Evolutionary conservation across 2,797 vertebrate genomes (phyloP), one percentile per base, ranked within the genome.

Genomic region (Tapera naevia): DNA sequence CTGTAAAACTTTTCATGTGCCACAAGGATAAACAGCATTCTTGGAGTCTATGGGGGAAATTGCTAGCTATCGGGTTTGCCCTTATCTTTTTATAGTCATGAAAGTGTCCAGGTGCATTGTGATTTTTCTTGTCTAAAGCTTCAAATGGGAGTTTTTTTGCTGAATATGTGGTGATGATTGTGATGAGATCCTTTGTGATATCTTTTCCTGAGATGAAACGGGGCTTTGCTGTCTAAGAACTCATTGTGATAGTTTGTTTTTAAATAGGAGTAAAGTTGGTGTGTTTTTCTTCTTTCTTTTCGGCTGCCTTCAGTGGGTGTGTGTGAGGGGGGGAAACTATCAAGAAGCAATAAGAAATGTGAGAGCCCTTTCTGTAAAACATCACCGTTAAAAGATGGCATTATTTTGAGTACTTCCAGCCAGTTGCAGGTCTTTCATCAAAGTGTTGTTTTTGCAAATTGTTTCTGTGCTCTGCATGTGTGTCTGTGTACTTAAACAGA

Each of bases 331-430:
- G n/a, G 6, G 3, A 9, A 16, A 56, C 33, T 37, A 48, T 45
- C 30, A 89, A 80, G 84, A 85, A 84, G 19, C 3, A 16, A 80
- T 48, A 72, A 82, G 84, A 89, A 87, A 83, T 2, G 19, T 3
- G 50, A 78, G 69, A 88, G 58, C 9, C 37, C 43, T 79, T 70
- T 75, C 65, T 46, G 32, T 84, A 37, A 82, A 88, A 83, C 7
- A 48, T 33, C 33, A 27, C 48, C 0, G 0, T 85, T 79, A 54
- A 86, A 88, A 93, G 46, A 82, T 13, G 50, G 51, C 30, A 75
- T 66, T 82, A 37, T 80, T 94, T 96, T 88, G 93, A 91, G 86
- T 93, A 71, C 82, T 87, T 92, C 54, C 82, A 84, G 78, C 64
- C 75, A 82, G 81, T 89, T 89, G 43, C 35, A 32, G 72, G 61